phyloP scores from a whole-genome alignment of 2,113 vertebrate species.

The Poecilia latipinna region DNA sequence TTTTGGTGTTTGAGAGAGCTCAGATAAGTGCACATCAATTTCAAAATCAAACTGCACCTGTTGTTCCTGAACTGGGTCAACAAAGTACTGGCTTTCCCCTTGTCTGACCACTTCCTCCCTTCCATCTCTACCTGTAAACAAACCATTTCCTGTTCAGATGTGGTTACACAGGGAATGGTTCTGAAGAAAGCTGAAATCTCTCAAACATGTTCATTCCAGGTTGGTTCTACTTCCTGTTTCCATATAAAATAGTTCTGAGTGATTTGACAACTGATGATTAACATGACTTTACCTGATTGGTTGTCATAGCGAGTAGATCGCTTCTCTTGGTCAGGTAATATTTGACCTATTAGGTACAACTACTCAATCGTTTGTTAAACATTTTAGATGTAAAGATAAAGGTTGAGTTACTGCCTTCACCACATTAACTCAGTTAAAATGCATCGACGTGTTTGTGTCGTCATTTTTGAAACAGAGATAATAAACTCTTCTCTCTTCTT shows the following conservation, averaged over 20 bases:
- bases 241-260: too few relatives aligned
- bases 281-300: too few relatives aligned
- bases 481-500: neutral
- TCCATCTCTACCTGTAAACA: neutral
- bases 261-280: too few relatives aligned
- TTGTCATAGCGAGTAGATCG: neutral
- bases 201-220: neutral
- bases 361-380: neutral
- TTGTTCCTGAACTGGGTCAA: neutral
- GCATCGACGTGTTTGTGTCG: neutral
- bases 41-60: neutral
- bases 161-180: neutral
- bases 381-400: neutral
- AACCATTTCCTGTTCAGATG: neutral
- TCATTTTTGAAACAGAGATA: neutral
- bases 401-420: neutral
- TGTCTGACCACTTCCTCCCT: neutral
- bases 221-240: neutral
- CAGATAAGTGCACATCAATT: neutral
- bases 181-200: neutral
- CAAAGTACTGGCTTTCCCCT: too few relatives aligned
- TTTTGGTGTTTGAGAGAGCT: too few relatives aligned
- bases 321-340: neutral
- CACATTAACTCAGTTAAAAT: neutral
- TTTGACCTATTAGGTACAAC: neutral